Conservation (phyloP, 2,888 invertebrate species). For the Colletes collaris region DNA sequence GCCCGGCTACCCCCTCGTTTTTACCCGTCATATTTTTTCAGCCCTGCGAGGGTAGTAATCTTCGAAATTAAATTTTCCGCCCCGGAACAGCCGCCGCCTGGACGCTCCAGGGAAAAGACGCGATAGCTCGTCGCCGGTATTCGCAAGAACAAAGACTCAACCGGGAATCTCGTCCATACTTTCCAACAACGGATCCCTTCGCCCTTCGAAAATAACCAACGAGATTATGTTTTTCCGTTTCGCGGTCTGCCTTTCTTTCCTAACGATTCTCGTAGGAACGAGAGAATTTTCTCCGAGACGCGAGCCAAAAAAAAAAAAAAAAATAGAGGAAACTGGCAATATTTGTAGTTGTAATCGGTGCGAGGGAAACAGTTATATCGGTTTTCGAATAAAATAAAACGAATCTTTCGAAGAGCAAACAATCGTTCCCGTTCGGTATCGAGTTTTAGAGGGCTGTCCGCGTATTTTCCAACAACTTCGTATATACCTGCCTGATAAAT, state of each 20-base stretch:
- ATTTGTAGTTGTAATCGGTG: not conserved
- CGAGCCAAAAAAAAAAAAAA: too few species aligned
- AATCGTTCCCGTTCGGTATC: constrained; percentile 11
- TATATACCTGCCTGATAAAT: too few species aligned
- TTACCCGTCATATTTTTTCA: constrained; percentile 56
- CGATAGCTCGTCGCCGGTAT: constrained; percentile 34
- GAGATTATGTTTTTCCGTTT: too few species aligned
- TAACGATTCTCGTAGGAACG: not conserved
- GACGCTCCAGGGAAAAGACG: constrained; percentile 2
- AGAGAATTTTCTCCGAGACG: too few species aligned
- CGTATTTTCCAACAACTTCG: not conserved
- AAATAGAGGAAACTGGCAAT: too few species aligned
- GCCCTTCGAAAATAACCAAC: not conserved
- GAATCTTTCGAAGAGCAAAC: constrained; percentile 32
- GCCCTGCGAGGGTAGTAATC: constrained; percentile 20
- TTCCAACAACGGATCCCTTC: not conserved
- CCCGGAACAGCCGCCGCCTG: constrained; percentile 8
- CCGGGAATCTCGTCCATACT: not conserved
- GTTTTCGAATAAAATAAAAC: constrained; percentile 41
- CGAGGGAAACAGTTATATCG: constrained; percentile 17
- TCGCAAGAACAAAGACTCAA: not conserved
- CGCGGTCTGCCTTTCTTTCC: not conserved
- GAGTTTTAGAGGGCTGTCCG: constrained; percentile 3
- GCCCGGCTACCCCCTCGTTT: constrained; percentile 16
- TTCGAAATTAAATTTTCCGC: constrained; percentile 62